Evolutionary conservation across 2,888 invertebrate species (phyloP).

Genomic region (Drosophila algonquin): DNA sequence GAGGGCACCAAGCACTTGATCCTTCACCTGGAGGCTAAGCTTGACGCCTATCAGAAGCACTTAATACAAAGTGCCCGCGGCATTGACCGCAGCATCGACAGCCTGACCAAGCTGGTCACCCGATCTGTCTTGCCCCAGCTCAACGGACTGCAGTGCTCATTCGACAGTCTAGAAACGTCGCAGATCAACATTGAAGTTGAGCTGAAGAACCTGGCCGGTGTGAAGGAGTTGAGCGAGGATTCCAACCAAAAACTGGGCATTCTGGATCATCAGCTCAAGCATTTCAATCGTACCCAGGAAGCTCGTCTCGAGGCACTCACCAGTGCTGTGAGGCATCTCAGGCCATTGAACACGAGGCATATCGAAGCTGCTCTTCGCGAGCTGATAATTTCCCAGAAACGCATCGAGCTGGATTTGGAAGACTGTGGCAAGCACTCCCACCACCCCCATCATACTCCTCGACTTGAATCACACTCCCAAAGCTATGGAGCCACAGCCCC

Average conservation of each 20-base stretch:
- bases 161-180: slow-evolving; percentile 61
- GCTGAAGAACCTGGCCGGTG: slow-evolving; percentile 42
- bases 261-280: slow-evolving; percentile 42
- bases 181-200: slow-evolving; percentile 67
- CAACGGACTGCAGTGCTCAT: slow-evolving; percentile 60
- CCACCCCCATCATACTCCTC: not conserved
- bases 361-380: slow-evolving; percentile 61
- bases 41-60: slow-evolving; percentile 58
- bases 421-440: slow-evolving; percentile 33
- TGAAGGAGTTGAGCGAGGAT: slow-evolving; percentile 48
- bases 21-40: slow-evolving; percentile 40
- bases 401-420: slow-evolving; percentile 64
- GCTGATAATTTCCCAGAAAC: slow-evolving; percentile 64
- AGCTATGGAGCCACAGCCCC: slow-evolving; percentile 8
- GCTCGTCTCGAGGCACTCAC: slow-evolving; percentile 37
- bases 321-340: slow-evolving; percentile 40
- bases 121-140: slow-evolving; percentile 61
- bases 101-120: slow-evolving; percentile 56
- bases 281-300: slow-evolving; percentile 56
- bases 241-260: slow-evolving; percentile 41
- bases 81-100: slow-evolving; percentile 54
- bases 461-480: slow-evolving; percentile 3
- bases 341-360: slow-evolving; percentile 55
- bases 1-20: slow-evolving; percentile 52
- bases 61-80: slow-evolving; percentile 39